Percentiles rank a stretch among this genome's conserved stretches.
Conservation (phyloP, 2,888 invertebrate genomes). For the Caenorhabditis zanzibari region DNA sequence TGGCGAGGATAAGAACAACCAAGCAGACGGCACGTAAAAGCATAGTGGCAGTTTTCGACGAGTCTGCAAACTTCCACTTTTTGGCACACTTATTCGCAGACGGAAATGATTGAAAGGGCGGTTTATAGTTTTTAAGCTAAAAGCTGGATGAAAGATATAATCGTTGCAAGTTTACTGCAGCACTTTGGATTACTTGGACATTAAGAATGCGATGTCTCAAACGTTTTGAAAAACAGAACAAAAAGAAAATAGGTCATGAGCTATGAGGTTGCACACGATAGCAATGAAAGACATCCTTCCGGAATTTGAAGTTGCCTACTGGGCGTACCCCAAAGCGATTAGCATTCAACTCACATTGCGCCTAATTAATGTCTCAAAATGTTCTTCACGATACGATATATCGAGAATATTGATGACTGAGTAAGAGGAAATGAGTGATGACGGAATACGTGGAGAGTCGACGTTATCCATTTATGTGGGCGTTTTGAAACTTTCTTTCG, state of each 20-base stretch:
- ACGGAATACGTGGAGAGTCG: conserved; percentile 3
- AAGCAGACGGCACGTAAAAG: conserved; percentile 35
- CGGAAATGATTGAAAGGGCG: not conserved
- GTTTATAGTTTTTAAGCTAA: conserved; percentile 29
- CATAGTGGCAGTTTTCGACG: conserved; percentile 19
- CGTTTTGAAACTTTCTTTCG: conserved; percentile 48
- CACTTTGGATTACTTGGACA: conserved; percentile 13
- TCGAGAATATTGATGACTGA: conserved; percentile 58
- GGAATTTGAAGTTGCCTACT: conserved; percentile 32
- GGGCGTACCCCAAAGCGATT: conserved; percentile 30
- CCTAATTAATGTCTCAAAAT: conserved; percentile 50
- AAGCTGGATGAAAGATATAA: conserved; percentile 35
- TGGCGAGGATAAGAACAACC: conserved; percentile 43
- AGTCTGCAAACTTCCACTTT: conserved; percentile 46
- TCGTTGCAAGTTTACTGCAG: conserved; percentile 38
- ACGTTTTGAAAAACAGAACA: not conserved
- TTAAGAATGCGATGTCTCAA: not conserved
- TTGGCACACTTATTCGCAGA: not conserved
- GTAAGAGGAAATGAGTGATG: conserved; percentile 29
- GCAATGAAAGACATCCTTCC: conserved; percentile 26
- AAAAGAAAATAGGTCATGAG: conserved; percentile 44
- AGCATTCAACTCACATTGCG: conserved; percentile 28
- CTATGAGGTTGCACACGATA: conserved; percentile 45
- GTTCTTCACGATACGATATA: conserved; percentile 55
- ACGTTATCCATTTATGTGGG: conserved; percentile 41